A percentile compares a stretch with the other conserved stretches of the same genome.
Conservation (phyloP, 2,797 vertebrate genomes). For the Austrolebias charrua region DNA sequence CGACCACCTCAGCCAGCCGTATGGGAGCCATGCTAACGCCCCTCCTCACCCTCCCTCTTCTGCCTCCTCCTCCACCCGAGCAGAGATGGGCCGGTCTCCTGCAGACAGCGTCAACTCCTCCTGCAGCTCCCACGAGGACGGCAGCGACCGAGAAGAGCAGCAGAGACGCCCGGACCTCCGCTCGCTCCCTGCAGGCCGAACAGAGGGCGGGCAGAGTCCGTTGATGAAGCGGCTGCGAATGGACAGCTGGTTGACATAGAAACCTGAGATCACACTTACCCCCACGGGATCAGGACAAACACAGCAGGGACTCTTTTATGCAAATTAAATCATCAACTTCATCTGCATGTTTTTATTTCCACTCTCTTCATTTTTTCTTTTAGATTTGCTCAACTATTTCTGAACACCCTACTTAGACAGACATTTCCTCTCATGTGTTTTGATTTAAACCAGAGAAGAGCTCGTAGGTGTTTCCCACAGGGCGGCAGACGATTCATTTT, state of each 20-base stretch:
- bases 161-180: conserved; percentile 82
- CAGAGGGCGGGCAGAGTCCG: conserved; percentile 84
- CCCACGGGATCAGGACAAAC: conserved; percentile 23
- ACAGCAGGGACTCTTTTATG: conserved; percentile 59
- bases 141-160: conserved; percentile 90
- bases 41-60: conserved; percentile 35
- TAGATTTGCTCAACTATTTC: not conserved
- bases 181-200: conserved; percentile 70
- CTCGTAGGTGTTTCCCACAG: conserved; percentile 22
- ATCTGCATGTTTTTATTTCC: conserved; percentile 36
- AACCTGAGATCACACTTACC: conserved; percentile 3
- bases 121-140: conserved; percentile 93
- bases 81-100: conserved; percentile 89
- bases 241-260: conserved; percentile 95
- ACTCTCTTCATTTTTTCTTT: conserved; percentile 1
- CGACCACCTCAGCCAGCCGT: conserved; percentile 85
- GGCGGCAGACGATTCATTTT: conserved; percentile 24
- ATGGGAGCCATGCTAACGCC: conserved; percentile 73
- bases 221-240: conserved; percentile 92
- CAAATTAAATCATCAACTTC: conserved; percentile 41
- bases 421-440: not conserved
- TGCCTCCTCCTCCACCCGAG: conserved; percentile 62
- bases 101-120: conserved; percentile 93
- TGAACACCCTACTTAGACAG: not conserved
- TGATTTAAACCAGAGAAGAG: not conserved